Conservation (phyloP, 2,113 vertebrate genomes). For the Eurystomus gularis region DNA sequence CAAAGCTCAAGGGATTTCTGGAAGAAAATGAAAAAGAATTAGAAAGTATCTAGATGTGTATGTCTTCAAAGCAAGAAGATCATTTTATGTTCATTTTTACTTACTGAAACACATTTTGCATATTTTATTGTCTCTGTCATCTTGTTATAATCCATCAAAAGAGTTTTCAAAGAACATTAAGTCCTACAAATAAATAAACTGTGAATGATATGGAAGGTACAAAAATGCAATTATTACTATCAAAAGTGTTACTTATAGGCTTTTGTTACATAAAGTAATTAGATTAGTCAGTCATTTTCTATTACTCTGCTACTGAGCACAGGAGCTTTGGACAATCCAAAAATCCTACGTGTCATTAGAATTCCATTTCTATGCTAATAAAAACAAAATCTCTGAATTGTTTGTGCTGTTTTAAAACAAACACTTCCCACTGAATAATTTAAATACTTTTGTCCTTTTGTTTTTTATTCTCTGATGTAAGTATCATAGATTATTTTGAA, state of each 20-base stretch:
- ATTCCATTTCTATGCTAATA: background rate
- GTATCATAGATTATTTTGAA: background rate
- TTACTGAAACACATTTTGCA: constrained; percentile 71
- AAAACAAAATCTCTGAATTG: background rate
- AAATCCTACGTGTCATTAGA: background rate
- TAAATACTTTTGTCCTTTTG: background rate
- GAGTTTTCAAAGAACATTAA: constrained; percentile 84
- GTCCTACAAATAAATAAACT: constrained; percentile 77
- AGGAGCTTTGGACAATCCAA: background rate
- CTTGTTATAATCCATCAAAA: constrained; percentile 76
- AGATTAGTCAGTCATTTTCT: background rate
- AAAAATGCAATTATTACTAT: constrained; percentile 61
- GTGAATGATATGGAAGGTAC: constrained; percentile 36
- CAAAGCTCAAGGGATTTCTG: constrained; percentile 71
- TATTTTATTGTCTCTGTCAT: constrained; percentile 73
- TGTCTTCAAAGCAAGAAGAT: constrained; percentile 74
- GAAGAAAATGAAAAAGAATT: constrained; percentile 80
- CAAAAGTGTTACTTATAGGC: constrained; percentile 17
- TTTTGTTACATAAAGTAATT: constrained; percentile 46
- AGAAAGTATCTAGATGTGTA: constrained; percentile 56
- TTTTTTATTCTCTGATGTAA: background rate
- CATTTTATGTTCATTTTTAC: constrained; percentile 74
- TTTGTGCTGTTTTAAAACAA: background rate
- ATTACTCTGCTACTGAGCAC: background rate
- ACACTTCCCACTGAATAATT: background rate